Conservation (phyloP, 2,888 invertebrate species). For the Brachyptera risi region DNA sequence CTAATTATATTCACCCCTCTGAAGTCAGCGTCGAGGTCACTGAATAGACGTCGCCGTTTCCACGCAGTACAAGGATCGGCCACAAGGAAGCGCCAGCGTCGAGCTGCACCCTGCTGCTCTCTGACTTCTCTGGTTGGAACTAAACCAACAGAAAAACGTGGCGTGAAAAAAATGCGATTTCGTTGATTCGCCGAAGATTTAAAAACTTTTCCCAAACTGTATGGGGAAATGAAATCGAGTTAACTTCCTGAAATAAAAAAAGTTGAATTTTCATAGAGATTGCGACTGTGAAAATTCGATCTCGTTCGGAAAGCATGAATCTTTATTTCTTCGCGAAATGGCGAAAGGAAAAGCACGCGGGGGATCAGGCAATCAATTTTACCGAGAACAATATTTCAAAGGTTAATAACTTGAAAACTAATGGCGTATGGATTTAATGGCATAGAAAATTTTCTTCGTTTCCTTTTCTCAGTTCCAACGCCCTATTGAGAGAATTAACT, state of each 20-base stretch:
- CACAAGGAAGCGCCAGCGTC: slow-evolving; percentile 45
- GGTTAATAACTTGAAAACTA: slow-evolving; percentile 31
- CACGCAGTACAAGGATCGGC: slow-evolving; percentile 75
- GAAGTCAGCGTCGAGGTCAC: slow-evolving; percentile 36
- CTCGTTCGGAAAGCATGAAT: too few species aligned
- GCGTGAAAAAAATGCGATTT: background rate
- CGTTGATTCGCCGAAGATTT: background rate
- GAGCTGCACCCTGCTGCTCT: slow-evolving; percentile 2
- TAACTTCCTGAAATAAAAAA: slow-evolving; percentile 29
- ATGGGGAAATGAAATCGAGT: slow-evolving; percentile 19
- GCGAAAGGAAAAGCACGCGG: slow-evolving; percentile 12
- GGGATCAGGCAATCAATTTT: slow-evolving; percentile 26
- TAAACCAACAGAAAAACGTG: background rate
- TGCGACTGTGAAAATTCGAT: slow-evolving; percentile 17
- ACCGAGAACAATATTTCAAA: slow-evolving; percentile 28
- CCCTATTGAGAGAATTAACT: slow-evolving; percentile 15
- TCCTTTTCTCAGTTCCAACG: slow-evolving; percentile 7
- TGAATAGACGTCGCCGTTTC: slow-evolving; percentile 76
- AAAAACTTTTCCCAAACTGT: background rate
- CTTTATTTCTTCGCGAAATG: slow-evolving; percentile 8
- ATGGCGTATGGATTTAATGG: slow-evolving; percentile 29
- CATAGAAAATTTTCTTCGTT: slow-evolving; percentile 26
- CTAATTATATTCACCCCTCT: background rate
- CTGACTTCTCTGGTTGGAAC: slow-evolving; percentile 3
- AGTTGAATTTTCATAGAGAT: slow-evolving; percentile 15